Evolutionary conservation across 64 coral and sea anemone genomes (phyloP).

Genomic region (Stichodactyla helianthus): DNA sequence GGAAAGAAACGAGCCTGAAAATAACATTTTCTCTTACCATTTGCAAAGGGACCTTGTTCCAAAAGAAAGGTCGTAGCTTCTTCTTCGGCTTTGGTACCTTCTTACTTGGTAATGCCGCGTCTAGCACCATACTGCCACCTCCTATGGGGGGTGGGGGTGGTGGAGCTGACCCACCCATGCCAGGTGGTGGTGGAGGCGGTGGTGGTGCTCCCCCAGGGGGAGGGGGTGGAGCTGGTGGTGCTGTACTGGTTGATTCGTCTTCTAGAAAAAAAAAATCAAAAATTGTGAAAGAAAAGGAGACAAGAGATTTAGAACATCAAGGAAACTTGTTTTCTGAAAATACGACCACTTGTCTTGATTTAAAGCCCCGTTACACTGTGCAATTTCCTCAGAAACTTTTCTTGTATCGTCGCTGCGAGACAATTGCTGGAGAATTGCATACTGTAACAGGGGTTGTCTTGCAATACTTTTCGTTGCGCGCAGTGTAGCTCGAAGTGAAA

Average conservation of each 20-base stretch:
- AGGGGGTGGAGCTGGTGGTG: neutral
- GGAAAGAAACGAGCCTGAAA: no score
- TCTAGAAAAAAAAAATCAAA: neutral
- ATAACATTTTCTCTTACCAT: slow-evolving; percentile 45
- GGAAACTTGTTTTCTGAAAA: no score
- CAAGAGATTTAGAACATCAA: no score
- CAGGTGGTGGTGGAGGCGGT: slow-evolving; percentile 67
- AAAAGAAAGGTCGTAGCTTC: slow-evolving; percentile 87
- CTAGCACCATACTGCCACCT: slow-evolving; percentile 23
- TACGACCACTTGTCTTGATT: no score
- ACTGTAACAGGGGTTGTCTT: no score
- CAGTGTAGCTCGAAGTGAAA: no score
- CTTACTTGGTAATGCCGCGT: slow-evolving; percentile 34
- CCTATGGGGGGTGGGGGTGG: slow-evolving; percentile 53
- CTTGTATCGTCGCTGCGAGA: no score
- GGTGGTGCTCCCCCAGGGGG: slow-evolving; percentile 31
- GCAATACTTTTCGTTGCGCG: no score
- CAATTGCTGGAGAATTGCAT: no score
- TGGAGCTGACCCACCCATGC: slow-evolving; percentile 49
- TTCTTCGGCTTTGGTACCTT: slow-evolving; percentile 54
- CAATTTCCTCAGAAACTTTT: no score
- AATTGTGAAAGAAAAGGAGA: neutral
- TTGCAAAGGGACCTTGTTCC: slow-evolving; percentile 79
- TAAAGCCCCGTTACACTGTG: no score
- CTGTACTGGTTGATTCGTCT: neutral